Base-by-base conservation (phyloP, 2,113 vertebrate genomes). In the Psephotus haematonotus region DNA sequence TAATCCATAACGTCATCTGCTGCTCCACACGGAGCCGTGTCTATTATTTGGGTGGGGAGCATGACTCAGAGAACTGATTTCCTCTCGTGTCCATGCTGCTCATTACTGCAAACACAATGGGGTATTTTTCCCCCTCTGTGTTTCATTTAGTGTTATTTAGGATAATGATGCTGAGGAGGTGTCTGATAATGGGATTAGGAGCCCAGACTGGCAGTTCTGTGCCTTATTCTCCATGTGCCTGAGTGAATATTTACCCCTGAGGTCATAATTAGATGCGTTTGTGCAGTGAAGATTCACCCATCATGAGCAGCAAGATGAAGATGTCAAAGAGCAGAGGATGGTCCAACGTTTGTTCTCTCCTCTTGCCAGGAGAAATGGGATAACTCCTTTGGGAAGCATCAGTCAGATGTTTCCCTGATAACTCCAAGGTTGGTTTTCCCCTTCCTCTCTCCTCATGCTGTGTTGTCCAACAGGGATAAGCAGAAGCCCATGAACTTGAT, bases 31-130 rank as follows among this genome's bases (percentile, higher is more conserved):
- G 0, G 88, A 92, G 71, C 23, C 74, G 46, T 52, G 92, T 62
- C 74, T 88, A 6, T 82, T 81, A 24, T 88, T 95, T 85, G 94
- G 95, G 95, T 74, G 94, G 75, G 87, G 94, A 93, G 6, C 8
- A 1, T 95, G 95, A 97, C 94, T 96, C 96, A 97, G 89, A 95
- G 77, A 82, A 88, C 62, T 46, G 23, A 80, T 90, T 97, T 95
- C 90, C 91, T 95, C 70, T 86, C 49, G 37, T 57, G 43, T 80
- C 78, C 75, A 1, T 69, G 67, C 37, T 82, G 57, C 96, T 95
- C 49, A 41, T 93, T 76, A 67, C 78, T 95, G 95, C 63, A 85
- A 95, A 85, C 46, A 85, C 78, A 60, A 69, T 82, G 57, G 65
- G 8, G 0, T 44, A 69, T 84, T 15, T 17, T 9, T 17, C 62